Evolutionary conservation across 2,113 vertebrate species (phyloP).

Genomic region (Balaenoptera acutorostrata): DNA sequence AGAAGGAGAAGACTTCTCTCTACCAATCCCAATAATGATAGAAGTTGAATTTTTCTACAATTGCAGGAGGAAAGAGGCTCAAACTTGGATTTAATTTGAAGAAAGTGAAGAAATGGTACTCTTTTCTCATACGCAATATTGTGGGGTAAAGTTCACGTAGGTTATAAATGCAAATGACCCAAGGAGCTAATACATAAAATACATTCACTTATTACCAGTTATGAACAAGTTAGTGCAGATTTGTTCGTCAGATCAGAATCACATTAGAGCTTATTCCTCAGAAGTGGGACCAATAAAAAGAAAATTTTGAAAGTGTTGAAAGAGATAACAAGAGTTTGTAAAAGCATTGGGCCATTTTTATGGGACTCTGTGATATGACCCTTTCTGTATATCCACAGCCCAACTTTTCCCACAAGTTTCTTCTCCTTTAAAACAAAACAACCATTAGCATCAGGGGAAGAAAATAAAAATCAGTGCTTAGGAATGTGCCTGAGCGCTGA

Average conservation of each 20-base stretch:
- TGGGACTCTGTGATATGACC: background rate
- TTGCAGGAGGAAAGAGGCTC: background rate
- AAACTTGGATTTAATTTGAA: background rate
- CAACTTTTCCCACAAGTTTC: background rate
- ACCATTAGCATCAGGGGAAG: background rate
- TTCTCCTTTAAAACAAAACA: background rate
- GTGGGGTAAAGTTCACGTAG: background rate
- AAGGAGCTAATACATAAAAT: background rate
- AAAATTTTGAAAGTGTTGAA: background rate
- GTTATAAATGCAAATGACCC: background rate
- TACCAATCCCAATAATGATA: background rate
- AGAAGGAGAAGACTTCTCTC: background rate
- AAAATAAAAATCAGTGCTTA: background rate
- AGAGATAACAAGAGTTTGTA: background rate
- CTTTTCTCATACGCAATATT: background rate
- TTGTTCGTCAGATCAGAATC: background rate
- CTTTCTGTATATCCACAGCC: background rate
- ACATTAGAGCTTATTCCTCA: background rate
- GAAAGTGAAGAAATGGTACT: background rate
- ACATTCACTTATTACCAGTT: background rate
- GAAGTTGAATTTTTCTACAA: background rate
- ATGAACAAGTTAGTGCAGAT: background rate
- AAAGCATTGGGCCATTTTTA: background rate
- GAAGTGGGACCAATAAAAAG: background rate
- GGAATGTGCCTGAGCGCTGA: background rate